A percentile compares a stretch with the other conserved stretches of the same genome.
Conservation (phyloP, 2,888 invertebrate genomes). For the Macrosiphum euphorbiae region DNA sequence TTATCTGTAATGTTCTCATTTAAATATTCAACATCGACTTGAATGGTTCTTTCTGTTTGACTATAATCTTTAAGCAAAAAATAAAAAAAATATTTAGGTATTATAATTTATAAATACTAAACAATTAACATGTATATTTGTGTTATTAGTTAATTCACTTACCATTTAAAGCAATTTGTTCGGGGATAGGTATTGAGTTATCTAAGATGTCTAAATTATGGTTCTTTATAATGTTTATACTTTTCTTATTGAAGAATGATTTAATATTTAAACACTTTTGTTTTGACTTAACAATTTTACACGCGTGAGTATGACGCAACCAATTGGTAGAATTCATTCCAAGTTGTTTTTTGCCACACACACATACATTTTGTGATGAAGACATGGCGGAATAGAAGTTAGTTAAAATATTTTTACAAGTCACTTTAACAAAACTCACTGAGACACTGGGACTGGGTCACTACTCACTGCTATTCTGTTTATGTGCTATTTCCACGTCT, state of each 20-base stretch:
- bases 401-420: background rate
- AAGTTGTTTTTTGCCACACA: background rate
- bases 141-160: background rate
- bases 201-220: background rate
- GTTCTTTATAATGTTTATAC: background rate
- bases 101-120: constrained; percentile 4
- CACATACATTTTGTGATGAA: background rate
- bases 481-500: background rate
- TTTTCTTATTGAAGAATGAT: background rate
- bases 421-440: background rate
- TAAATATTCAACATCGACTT: too few species aligned
- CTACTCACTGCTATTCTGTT: background rate
- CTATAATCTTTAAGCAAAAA: too few species aligned
- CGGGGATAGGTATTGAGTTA: background rate
- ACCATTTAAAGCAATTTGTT: background rate
- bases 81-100: background rate
- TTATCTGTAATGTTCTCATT: too few species aligned
- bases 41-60: too few species aligned
- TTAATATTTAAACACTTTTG: constrained; percentile 10
- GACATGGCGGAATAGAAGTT: background rate
- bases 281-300: constrained; percentile 15
- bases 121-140: background rate
- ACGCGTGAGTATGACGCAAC: background rate
- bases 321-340: background rate
- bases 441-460: background rate